Percentiles rank a stretch among this genome's conserved stretches.
Conservation (phyloP, 2,888 invertebrate genomes). For the Macrophya annulata region DNA sequence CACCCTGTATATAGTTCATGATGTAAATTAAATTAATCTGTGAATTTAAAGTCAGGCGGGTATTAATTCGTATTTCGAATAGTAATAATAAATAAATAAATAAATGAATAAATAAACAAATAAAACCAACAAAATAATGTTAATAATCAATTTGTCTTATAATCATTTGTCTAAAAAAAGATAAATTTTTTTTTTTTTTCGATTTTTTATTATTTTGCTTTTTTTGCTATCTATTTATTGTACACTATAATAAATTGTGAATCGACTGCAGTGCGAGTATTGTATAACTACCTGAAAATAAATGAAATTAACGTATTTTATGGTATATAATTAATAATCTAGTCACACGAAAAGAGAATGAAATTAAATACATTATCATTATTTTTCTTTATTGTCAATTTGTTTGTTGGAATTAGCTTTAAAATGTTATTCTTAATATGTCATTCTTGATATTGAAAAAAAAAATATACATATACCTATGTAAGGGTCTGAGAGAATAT, state of each 20-base stretch:
- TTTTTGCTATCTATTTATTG: neutral
- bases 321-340: neutral
- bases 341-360: neutral
- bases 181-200: neutral
- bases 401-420: neutral
- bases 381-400: neutral
- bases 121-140: neutral
- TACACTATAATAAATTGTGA: neutral
- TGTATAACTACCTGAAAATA: neutral
- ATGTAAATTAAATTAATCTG: neutral
- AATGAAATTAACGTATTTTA: conserved; percentile 3
- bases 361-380: too few species aligned
- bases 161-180: too few species aligned
- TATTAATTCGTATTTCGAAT: conserved; percentile 4
- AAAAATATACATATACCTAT: neutral
- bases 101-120: conserved; percentile 7
- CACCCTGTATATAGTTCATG: neutral
- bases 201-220: neutral
- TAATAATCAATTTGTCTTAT: neutral
- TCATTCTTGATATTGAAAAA: neutral
- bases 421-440: neutral
- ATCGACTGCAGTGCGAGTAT: neutral
- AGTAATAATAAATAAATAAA: neutral
- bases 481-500: neutral
- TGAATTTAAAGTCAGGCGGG: conserved; percentile 56